Base-by-base conservation (phyloP, 2,797 vertebrate genomes). In the Hoplostethus mediterraneus region DNA sequence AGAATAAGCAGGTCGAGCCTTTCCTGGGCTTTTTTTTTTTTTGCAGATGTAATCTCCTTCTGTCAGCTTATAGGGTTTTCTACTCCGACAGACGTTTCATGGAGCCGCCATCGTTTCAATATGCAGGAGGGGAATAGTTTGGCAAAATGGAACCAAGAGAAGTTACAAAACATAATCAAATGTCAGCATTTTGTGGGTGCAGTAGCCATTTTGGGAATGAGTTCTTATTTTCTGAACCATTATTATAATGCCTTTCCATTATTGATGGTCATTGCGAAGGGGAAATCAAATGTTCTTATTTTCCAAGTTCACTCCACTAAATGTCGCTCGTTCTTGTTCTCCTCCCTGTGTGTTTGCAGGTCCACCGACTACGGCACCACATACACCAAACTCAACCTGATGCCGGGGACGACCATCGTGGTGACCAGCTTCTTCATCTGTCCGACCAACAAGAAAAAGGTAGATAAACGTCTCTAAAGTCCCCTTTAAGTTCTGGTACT, bases 391-490 rank as follows among this genome's bases (percentile, higher is more conserved):
- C 91, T 99, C 79, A 98, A 97, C 83, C 93, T 99, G 48, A 95
- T 98, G 92, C 97, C 97, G 0, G 98, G 98, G 8, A 95, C 96
- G 40, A 93, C 95, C 76, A 96, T 98, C 0, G 94, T 99, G 65
- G 96, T 99, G 52, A 97, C 97, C 87, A 98, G 96, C 90, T 99
- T 99, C 95, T 98, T 96, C 94, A 98, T 99, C 84, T 98, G 97
- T 72, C 98, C 98, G 0, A 96, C 95, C 71, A 99, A 99, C 92
- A 99, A 99, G 93, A 98, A 95, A 83, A 99, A 98, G 97, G 98
- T 99, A 93, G 3, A 95, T 74, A 5, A 25, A 28, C 3, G 1
- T 42, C 21, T 10, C 1, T 11, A 63, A 63, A 40, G 30, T 30
- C 11, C 17, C 13, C 16, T 53, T 53, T 12, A 30, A 11, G 8